A percentile compares a stretch with the other conserved stretches of the same genome.
phyloP scores from a whole-genome alignment of 2,113 vertebrate species.

The Salminus brasiliensis region DNA sequence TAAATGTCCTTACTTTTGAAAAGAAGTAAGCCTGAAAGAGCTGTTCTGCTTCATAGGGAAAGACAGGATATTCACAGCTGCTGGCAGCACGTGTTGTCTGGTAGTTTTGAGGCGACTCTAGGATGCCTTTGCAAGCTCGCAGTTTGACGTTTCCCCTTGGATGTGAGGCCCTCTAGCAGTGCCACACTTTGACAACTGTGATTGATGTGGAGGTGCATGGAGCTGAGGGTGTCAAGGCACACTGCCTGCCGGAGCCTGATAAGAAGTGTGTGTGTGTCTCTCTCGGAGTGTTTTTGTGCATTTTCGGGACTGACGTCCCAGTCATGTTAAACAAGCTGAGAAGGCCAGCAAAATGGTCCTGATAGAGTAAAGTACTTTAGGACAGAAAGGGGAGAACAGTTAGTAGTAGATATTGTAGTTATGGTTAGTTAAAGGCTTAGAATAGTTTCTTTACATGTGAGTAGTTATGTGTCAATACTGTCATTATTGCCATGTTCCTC shows the following conservation, averaged over 20 bases:
- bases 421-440: no score
- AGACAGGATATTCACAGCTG: background rate
- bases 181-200: constrained; percentile 17
- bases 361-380: no score
- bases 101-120: background rate
- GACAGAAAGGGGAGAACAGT: no score
- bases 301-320: background rate
- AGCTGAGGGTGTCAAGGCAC: constrained; percentile 4
- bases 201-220: constrained; percentile 19
- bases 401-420: no score
- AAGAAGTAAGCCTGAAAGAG: constrained; percentile 17
- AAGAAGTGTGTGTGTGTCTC: constrained; percentile 16
- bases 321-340: background rate
- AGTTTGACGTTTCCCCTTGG: background rate
- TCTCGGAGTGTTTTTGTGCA: background rate
- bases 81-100: background rate
- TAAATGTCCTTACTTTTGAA: constrained; percentile 18
- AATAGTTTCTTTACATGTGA: no score
- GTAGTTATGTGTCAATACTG: no score
- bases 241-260: constrained; percentile 41
- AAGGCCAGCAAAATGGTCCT: background rate
- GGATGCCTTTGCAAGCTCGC: constrained; percentile 1
- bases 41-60: background rate
- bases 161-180: background rate
- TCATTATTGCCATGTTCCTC: no score